Evolutionary conservation across 2,888 invertebrate species (phyloP).

Genomic region (Tinea semifulvella): DNA sequence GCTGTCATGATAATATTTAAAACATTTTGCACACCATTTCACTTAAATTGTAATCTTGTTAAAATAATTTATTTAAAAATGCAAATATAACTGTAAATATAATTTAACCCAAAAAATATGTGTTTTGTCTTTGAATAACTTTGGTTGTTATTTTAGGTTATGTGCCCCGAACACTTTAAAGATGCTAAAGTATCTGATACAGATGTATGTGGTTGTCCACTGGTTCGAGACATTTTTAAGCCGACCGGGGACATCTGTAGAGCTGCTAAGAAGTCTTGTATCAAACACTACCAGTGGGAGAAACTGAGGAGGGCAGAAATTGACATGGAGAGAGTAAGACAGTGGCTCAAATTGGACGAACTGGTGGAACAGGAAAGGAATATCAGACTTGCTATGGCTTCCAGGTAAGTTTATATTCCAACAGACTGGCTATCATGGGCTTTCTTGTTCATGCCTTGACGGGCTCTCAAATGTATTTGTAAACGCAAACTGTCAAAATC

Average conservation of each 20-base stretch:
- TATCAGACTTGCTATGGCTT: conserved; percentile 75
- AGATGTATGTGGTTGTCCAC: conserved; percentile 94
- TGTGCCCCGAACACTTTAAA: conserved; percentile 98
- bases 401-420: conserved; percentile 45
- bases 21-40: too few relatives aligned
- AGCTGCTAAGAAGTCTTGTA: conserved; percentile 89
- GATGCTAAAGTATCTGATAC: conserved; percentile 87
- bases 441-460: too few relatives aligned
- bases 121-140: too few relatives aligned
- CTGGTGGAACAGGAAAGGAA: conserved; percentile 92
- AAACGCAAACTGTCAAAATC: too few relatives aligned
- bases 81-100: too few relatives aligned
- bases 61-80: too few relatives aligned
- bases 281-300: conserved; percentile 95
- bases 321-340: conserved; percentile 90
- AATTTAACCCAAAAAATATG: too few relatives aligned
- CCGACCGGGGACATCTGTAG: conserved; percentile 87
- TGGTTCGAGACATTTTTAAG: conserved; percentile 85
- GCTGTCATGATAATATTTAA: too few relatives aligned
- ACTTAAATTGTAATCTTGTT: too few relatives aligned
- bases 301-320: conserved; percentile 93
- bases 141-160: conserved; percentile 56
- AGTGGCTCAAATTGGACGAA: conserved; percentile 95
- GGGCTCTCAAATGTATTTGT: too few relatives aligned
- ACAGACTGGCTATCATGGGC: too few relatives aligned